Conservation (phyloP, 2,797 vertebrate species). For the Sebastiscus tertius region DNA sequence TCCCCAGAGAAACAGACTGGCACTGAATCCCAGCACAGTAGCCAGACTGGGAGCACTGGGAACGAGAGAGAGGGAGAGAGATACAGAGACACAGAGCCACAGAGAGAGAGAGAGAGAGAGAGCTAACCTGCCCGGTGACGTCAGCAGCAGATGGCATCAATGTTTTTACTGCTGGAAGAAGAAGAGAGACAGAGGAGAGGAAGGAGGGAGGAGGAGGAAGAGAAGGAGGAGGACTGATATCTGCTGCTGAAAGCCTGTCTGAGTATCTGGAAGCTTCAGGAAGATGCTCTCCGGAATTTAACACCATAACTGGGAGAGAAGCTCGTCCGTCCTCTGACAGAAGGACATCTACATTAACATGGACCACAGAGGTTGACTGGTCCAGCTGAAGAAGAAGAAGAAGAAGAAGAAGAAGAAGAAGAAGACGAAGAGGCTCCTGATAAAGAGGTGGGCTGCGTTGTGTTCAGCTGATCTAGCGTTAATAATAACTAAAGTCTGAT, state of each 20-base stretch:
- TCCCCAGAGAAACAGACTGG: neutral
- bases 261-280: constrained; percentile 17
- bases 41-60: neutral
- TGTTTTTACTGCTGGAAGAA: constrained; percentile 18
- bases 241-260: neutral
- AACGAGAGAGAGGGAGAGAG: neutral
- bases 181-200: constrained; percentile 5
- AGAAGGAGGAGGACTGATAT: neutral
- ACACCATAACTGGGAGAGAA: constrained; percentile 70
- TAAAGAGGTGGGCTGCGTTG: too few species aligned
- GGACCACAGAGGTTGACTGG: neutral
- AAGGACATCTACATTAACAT: neutral
- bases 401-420: too few species aligned
- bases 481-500: neutral
- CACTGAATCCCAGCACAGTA: neutral
- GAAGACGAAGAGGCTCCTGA: too few species aligned
- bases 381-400: neutral
- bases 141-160: constrained; percentile 38
- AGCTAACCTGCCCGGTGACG: constrained; percentile 5
- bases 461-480: neutral
- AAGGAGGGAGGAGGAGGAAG: neutral
- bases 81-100: constrained; percentile 1
- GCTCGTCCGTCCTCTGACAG: neutral
- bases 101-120: neutral
- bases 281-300: constrained; percentile 88